Conservation (phyloP, 2,888 invertebrate species). For the Gisinianus flammeolus region DNA sequence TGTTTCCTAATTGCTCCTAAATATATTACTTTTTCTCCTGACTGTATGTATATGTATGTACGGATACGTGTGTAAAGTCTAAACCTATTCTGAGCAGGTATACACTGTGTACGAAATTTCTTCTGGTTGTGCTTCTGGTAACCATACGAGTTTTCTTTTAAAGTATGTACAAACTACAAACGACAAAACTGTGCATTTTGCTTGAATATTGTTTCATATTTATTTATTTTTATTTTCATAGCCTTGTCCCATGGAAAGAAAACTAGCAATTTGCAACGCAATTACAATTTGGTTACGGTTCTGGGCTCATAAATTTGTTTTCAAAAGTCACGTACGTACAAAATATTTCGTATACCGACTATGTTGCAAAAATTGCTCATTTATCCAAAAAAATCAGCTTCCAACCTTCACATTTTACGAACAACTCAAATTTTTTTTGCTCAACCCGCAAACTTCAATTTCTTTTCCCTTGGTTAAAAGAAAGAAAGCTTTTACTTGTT, state of each 20-base stretch:
- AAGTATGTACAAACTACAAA: no score
- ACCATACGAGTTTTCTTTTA: no score
- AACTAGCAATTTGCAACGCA: constrained; percentile 19
- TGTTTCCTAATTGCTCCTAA: constrained; percentile 17
- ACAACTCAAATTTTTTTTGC: no score
- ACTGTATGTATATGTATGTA: not conserved
- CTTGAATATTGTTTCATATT: constrained; percentile 30
- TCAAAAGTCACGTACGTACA: no score
- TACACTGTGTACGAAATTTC: not conserved
- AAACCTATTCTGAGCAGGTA: not conserved
- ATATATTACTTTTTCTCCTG: not conserved
- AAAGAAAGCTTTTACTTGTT: no score
- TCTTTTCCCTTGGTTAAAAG: no score
- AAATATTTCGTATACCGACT: no score
- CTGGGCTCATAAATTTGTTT: not conserved
- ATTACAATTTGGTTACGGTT: constrained; percentile 13
- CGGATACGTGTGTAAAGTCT: not conserved
- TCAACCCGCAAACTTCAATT: no score
- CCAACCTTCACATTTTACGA: no score
- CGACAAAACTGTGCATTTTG: not conserved
- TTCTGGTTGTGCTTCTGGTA: not conserved
- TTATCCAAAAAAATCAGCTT: no score
- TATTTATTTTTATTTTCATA: constrained; percentile 5
- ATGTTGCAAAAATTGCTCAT: no score
- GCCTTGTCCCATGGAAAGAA: not conserved